These are phyloP conservation scores for Sander vitreus DNA, from an alignment of 2,113 vertebrate species.

Conservation along the genomic window DNA sequence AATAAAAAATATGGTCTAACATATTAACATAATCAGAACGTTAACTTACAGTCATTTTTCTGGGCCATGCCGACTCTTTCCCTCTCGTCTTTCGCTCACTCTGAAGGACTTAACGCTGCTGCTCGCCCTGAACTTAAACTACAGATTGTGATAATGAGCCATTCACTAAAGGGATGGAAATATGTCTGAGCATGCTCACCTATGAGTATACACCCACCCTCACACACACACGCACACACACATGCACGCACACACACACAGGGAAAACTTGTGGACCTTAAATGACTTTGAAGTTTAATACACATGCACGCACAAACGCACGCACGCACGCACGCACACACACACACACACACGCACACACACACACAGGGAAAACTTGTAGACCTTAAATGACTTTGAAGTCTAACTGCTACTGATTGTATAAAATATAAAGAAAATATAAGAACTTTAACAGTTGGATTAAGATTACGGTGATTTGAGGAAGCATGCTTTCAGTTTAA, in stretches of 20 bases:
- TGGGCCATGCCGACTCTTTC: constrained; percentile 71
- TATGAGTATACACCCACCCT: constrained; percentile 24
- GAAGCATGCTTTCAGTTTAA: constrained; percentile 24
- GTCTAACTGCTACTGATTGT: background rate
- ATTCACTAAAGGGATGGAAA: constrained; percentile 69
- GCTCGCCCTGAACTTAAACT: constrained; percentile 58
- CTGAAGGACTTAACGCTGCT: constrained; percentile 45
- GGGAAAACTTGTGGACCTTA: constrained; percentile 13
- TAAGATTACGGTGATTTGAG: constrained; percentile 15
- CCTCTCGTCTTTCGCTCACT: constrained; percentile 37
- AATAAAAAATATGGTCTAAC: background rate
- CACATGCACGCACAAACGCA: background rate
- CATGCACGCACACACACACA: background rate
- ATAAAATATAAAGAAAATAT: constrained; percentile 1
- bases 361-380: background rate
- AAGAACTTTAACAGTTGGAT: background rate
- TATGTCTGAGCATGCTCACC: constrained; percentile 67
- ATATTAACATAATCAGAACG: constrained; percentile 36
- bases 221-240: constrained; percentile 8
- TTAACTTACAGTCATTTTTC: constrained; percentile 76
- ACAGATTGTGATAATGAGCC: constrained; percentile 72
- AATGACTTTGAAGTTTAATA: constrained; percentile 33
- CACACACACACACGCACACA: background rate
- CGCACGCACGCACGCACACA: background rate
- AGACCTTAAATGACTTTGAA: constrained; percentile 46